A percentile compares a stretch with the other conserved stretches of the same genome.
These are phyloP conservation scores for Macropis europaea DNA, from an alignment of 2,888 invertebrate species.

Conservation along the genomic window DNA sequence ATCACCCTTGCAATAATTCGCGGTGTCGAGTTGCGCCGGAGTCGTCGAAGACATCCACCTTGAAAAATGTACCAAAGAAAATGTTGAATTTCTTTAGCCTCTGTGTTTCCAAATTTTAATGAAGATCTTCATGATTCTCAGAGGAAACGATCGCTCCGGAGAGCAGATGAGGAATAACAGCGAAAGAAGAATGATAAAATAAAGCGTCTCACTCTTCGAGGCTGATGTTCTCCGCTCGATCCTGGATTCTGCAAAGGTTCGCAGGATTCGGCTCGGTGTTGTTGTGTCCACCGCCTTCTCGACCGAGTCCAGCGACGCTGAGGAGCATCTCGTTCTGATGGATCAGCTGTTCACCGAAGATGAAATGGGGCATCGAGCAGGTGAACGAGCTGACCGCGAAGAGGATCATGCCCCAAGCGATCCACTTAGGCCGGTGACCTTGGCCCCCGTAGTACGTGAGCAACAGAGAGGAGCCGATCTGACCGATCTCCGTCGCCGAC, in stretches of 20 bases:
- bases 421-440: slow-evolving; percentile 96
- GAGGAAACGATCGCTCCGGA: too few species aligned
- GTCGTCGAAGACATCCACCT: slow-evolving; percentile 65
- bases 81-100: too few species aligned
- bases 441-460: slow-evolving; percentile 95
- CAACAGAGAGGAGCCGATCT: slow-evolving; percentile 93
- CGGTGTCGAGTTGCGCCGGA: slow-evolving; percentile 61
- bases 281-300: slow-evolving; percentile 65
- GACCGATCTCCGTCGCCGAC: slow-evolving; percentile 95
- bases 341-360: slow-evolving; percentile 89
- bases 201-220: slow-evolving; percentile 67
- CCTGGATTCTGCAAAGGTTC: slow-evolving; percentile 73
- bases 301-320: slow-evolving; percentile 71
- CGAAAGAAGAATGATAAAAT: not conserved
- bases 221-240: slow-evolving; percentile 63
- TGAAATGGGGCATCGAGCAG: slow-evolving; percentile 92
- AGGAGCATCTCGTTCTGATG: slow-evolving; percentile 80
- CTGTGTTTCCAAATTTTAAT: too few species aligned
- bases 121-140: too few species aligned
- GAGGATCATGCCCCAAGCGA: slow-evolving; percentile 94
- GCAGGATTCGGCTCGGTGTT: slow-evolving; percentile 70
- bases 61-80: slow-evolving; percentile 8
- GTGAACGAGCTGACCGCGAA: slow-evolving; percentile 92
- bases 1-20: slow-evolving; percentile 83
- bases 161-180: too few species aligned